Base-by-base conservation (phyloP, 2,888 invertebrate species). In the Hyposoter didymator region DNA sequence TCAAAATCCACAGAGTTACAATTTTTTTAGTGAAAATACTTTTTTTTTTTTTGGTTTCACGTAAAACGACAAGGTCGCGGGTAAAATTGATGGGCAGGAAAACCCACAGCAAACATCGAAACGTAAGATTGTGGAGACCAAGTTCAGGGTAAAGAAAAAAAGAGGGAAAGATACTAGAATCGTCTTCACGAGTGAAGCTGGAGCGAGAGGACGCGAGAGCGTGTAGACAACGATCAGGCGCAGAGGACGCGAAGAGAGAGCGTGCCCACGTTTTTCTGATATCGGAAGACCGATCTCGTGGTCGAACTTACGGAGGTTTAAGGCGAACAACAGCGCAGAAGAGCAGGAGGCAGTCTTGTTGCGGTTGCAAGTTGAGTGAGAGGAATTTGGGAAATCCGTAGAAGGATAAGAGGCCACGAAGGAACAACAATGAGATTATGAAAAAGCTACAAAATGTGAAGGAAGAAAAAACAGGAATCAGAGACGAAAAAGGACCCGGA, bases 231-330 rank as follows among this genome's bases (percentile, higher is more conserved):
- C 52, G 35, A 73, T 82, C 78, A 73, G 67, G 55, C 39, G 52
- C 17, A 32, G 45, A 70, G 76, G 28, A 59, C 43, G 19, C n/a
- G n/a, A n/a, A n/a, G 78, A 74, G 66, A 39, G 73, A 75, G 78
- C 66, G 74, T 79, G 79, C 82, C 69, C 76, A 52, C 78, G 66
- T 74, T 74, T 62, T 69, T 69, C 55, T 43, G 59, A 73, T 84
- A 88, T 88, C 88, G 82, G 66, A 80, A 39, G 73, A 88, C 87
- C 87, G 86, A 88, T 88, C 88, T 88, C 78, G 62, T 78, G 73
- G 80, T 81, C 76, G 52, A 72, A 69, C 76, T 80, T 55, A 17
- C 59, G 52, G 59, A n/a, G 82, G 73, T 67, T 66, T 70, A 64
- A 22, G 49, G 19, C 22, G 67, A 64, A 78, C 84, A 62, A 73